Conservation (phyloP, 2,888 invertebrate genomes). For the Drosophila limbata region DNA sequence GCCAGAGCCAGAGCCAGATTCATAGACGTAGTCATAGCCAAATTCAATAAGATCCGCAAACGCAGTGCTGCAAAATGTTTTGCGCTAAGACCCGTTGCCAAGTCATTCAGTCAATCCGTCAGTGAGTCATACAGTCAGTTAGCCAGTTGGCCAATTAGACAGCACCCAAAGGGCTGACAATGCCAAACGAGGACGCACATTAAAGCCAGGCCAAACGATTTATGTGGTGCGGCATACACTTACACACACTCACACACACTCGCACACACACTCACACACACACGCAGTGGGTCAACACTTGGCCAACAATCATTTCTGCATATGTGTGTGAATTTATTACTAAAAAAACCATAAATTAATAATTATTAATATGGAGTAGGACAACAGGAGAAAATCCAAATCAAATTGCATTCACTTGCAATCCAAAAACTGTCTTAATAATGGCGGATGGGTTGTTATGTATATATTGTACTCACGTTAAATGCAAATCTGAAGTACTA, state of each 20-base stretch:
- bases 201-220: constrained; percentile 62
- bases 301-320: constrained; percentile 21
- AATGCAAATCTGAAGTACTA: neutral
- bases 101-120: constrained; percentile 19
- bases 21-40: constrained; percentile 13
- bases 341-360: constrained; percentile 61
- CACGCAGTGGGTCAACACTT: constrained; percentile 37
- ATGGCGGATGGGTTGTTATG: neutral
- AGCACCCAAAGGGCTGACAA: constrained; percentile 63
- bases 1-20: neutral
- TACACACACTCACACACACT: constrained; percentile 22
- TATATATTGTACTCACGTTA: neutral
- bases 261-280: constrained; percentile 12
- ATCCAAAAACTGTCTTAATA: neutral
- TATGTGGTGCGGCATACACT: constrained; percentile 55
- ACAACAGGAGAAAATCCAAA: neutral
- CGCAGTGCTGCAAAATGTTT: constrained; percentile 47
- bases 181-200: constrained; percentile 72
- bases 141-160: constrained; percentile 75
- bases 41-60: constrained; percentile 47
- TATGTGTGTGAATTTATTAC: constrained; percentile 56
- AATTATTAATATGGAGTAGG: constrained; percentile 26
- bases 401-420: constrained; percentile 7
- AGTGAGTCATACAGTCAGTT: constrained; percentile 23
- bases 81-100: constrained; percentile 38